Percentiles rank a stretch among this genome's conserved stretches.
Evolutionary conservation across 2,797 vertebrate species (phyloP).

Genomic region (Molossus alvarezi): DNA sequence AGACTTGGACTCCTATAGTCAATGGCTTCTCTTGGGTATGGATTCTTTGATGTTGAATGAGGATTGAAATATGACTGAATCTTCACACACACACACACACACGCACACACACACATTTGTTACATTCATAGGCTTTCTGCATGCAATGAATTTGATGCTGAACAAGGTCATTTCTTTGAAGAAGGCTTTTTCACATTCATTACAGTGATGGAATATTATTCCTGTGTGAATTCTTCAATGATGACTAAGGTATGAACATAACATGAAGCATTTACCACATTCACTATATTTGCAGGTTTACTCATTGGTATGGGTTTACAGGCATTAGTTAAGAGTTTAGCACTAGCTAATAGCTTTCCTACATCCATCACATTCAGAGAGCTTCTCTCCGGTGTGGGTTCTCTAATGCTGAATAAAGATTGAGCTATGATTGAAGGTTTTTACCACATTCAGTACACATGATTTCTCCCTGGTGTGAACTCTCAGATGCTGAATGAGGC

Average conservation of each 20-base stretch:
- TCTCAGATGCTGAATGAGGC: slow-evolving; percentile 78
- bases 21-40: slow-evolving; percentile 56
- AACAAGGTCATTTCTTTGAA: slow-evolving; percentile 69
- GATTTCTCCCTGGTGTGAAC: slow-evolving; percentile 38
- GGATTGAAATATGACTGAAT: slow-evolving; percentile 55
- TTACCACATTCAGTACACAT: slow-evolving; percentile 46
- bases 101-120: not conserved
- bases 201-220: slow-evolving; percentile 69
- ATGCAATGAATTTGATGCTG: slow-evolving; percentile 73
- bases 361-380: slow-evolving; percentile 68
- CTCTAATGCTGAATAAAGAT: slow-evolving; percentile 24
- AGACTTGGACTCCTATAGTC: slow-evolving; percentile 57
- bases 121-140: slow-evolving; percentile 63
- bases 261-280: slow-evolving; percentile 66
- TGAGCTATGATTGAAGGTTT: slow-evolving; percentile 50
- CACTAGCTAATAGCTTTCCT: slow-evolving; percentile 51
- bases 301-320: slow-evolving; percentile 48
- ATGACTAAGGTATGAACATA: slow-evolving; percentile 73
- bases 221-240: slow-evolving; percentile 63
- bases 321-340: slow-evolving; percentile 53
- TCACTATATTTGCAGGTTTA: slow-evolving; percentile 46
- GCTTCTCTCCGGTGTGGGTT: slow-evolving; percentile 70
- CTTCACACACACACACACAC: slow-evolving; percentile 4
- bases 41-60: slow-evolving; percentile 52
- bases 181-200: slow-evolving; percentile 78